Percentiles rank a stretch among this genome's conserved stretches.
These are phyloP conservation scores for Chiloscyllium punctatum DNA, from an alignment of 2,797 vertebrate species.

Conservation along the genomic window DNA sequence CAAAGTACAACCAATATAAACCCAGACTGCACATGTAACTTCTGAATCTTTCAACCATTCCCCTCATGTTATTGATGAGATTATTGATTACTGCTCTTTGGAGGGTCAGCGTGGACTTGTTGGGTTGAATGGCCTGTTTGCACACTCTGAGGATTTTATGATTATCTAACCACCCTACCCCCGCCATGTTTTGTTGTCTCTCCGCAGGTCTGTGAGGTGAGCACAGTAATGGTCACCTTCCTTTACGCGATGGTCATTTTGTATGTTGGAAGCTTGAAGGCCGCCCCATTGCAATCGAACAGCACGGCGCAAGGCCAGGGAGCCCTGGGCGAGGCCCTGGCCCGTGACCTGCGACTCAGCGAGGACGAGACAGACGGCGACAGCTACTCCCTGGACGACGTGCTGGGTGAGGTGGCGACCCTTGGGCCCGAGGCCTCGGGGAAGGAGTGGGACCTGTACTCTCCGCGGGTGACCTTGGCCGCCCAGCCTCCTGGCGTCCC, in stretches of 20 bases:
- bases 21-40: no score
- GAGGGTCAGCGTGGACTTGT: no score
- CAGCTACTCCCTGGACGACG: conserved; percentile 38
- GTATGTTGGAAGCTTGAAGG: conserved; percentile 45
- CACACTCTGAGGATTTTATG: no score
- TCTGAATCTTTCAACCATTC: background rate
- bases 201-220: conserved; percentile 25
- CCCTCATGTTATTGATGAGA: no score
- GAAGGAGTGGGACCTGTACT: conserved; percentile 35
- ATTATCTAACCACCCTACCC: background rate
- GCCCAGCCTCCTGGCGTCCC: background rate
- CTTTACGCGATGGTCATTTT: conserved; percentile 41
- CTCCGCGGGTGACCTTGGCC: background rate
- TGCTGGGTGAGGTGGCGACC: background rate
- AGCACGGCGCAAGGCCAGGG: conserved; percentile 47
- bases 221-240: conserved; percentile 11
- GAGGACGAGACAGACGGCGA: background rate
- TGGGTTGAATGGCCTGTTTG: no score
- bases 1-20: no score
- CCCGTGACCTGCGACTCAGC: conserved; percentile 40
- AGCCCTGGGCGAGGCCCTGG: conserved; percentile 46
- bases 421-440: background rate
- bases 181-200: background rate
- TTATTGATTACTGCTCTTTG: no score
- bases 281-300: conserved; percentile 48